Conservation (phyloP, 2,797 vertebrate species). For the Falco peregrinus region DNA sequence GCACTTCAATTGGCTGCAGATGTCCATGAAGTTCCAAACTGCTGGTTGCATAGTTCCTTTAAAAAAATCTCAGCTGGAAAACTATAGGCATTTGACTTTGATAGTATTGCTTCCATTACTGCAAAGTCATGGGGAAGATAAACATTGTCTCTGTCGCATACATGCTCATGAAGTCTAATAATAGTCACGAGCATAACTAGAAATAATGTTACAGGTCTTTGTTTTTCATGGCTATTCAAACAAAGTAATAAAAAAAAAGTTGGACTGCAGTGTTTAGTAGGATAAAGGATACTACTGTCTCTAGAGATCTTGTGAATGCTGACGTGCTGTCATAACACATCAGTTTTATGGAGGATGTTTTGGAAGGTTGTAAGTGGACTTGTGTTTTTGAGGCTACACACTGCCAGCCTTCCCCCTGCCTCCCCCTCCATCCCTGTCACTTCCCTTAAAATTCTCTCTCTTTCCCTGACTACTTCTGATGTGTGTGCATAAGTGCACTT, state of each 20-base stretch:
- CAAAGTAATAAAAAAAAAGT: background rate
- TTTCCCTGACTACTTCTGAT: background rate
- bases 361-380: background rate
- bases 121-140: background rate
- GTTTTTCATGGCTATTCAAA: background rate
- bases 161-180: background rate
- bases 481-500: background rate
- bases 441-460: background rate
- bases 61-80: background rate
- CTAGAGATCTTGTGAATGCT: background rate
- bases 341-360: background rate
- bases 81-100: background rate
- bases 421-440: too few species aligned
- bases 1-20: background rate
- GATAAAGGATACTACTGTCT: background rate
- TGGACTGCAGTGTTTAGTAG: background rate
- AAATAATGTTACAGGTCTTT: background rate
- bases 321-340: constrained; percentile 12
- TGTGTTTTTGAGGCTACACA: background rate
- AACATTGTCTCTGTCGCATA: background rate
- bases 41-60: background rate
- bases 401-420: background rate
- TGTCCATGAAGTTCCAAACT: background rate
- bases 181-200: background rate
- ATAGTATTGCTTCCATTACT: background rate